These are phyloP conservation scores for Rotaria macrura DNA, from an alignment of 2,888 invertebrate species.

Conservation along the genomic window DNA sequence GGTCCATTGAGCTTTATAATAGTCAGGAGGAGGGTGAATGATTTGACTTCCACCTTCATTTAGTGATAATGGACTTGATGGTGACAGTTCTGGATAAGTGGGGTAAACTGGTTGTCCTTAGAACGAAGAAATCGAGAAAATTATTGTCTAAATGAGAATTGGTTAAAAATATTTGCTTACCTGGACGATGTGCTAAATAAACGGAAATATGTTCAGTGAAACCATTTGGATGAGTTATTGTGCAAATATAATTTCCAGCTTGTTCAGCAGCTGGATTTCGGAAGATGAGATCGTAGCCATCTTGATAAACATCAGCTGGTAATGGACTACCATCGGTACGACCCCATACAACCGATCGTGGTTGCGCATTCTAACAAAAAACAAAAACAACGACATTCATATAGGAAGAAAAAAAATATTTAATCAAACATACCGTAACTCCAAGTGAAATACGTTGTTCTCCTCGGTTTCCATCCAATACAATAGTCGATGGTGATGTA, in stretches of 20 bases:
- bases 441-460: neutral
- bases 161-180: neutral
- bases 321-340: neutral
- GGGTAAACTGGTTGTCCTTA: neutral
- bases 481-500: neutral
- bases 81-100: neutral
- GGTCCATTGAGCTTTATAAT: neutral
- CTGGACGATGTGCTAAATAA: neutral
- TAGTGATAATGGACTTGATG: neutral
- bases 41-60: neutral
- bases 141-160: neutral
- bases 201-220: neutral
- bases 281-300: neutral
- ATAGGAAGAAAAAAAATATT: too few species aligned
- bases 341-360: neutral
- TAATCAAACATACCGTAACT: neutral
- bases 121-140: neutral
- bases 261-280: neutral
- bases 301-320: neutral
- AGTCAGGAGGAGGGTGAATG: neutral
- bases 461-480: neutral
- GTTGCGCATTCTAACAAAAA: neutral
- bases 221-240: neutral
- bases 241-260: slow-evolving; percentile 5
- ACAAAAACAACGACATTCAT: too few species aligned